A percentile compares a stretch with the other conserved stretches of the same genome.
phyloP scores from a whole-genome alignment of 1,140 invertebrate species.

The Drosophila kurseongensis region DNA sequence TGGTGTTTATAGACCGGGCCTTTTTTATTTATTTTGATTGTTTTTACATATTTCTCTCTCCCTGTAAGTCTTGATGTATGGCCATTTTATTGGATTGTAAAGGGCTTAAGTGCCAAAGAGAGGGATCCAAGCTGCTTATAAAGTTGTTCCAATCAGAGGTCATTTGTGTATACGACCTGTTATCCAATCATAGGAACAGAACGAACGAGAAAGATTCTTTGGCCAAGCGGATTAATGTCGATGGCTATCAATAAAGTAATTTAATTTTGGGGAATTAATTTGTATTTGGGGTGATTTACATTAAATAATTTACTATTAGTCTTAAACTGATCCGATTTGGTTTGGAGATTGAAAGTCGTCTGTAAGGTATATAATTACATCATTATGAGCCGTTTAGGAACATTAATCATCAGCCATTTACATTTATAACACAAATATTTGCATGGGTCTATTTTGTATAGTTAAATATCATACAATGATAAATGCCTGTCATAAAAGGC shows the following conservation, averaged over 20 bases:
- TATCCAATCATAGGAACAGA: slow-evolving; percentile 15
- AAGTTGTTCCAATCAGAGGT: slow-evolving; percentile 60
- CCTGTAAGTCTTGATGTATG: slow-evolving; percentile 55
- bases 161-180: slow-evolving; percentile 57
- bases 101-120: slow-evolving; percentile 63
- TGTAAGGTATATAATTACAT: no score
- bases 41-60: slow-evolving; percentile 45
- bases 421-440: no score
- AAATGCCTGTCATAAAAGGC: no score
- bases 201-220: slow-evolving; percentile 1
- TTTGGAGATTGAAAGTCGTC: not conserved
- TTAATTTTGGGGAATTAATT: slow-evolving; percentile 40
- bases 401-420: no score
- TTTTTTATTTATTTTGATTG: slow-evolving; percentile 55
- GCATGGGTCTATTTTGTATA: no score
- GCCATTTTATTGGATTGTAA: slow-evolving; percentile 61
- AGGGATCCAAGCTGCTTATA: slow-evolving; percentile 43
- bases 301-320: slow-evolving; percentile 23
- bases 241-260: slow-evolving; percentile 42
- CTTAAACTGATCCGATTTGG: slow-evolving; percentile 5
- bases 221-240: slow-evolving; percentile 18
- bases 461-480: no score
- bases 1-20: slow-evolving; percentile 14
- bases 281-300: slow-evolving; percentile 29
- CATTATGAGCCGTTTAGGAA: no score